Base-by-base conservation (phyloP, 2,888 invertebrate species). In the Trypoxylon attenuatum region DNA sequence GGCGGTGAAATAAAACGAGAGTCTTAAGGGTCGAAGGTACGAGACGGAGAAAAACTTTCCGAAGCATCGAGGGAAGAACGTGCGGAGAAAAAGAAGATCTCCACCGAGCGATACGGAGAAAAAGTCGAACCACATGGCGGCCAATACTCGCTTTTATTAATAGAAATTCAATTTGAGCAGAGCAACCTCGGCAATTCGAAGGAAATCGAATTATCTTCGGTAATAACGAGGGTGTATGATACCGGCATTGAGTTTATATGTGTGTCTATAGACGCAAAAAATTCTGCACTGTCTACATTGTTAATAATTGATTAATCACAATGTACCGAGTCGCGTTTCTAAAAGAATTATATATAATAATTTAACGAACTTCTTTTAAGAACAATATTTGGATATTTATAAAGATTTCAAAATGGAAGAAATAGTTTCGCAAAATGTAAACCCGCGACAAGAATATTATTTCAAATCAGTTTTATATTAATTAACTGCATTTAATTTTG, bases 121-220 rank as follows among this genome's bases (percentile, higher is more conserved):
- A 45, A 58, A 50, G 19, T 66, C n/a, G 53, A 42, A 33, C 63
- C 51, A 71, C 74, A 55, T n/a, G 66, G 70, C 69, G 68, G 65
- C 66, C 77, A 75, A 82, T 81, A 80, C 73, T 72, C 66, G 79
- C 81, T 82, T 81, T 81, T 82, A 82, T 82, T 80, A 78, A 80
- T 80, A 82, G 80, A 80, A 82, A 82, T 84, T 83, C 80, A 83
- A 84, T 84, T 82, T 82, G 73, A 76, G 55, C 71, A 70, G 69
- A 75, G 76, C 78, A 71, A 71, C 68, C 71, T 69, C 69, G 77
- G 76, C 77, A 78, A 81, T 81, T 81, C 80, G 69, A 60, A 74
- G 82, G 65, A 80, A 80, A 83, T 84, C 79, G 79, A 81, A 83
- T 83, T 83, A 84, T 80, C 79, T 74, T 41, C 62, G 71, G 81